A percentile compares a stretch with the other conserved stretches of the same genome.
phyloP scores from a whole-genome alignment of 2,113 vertebrate species.

The Sander vitreus region DNA sequence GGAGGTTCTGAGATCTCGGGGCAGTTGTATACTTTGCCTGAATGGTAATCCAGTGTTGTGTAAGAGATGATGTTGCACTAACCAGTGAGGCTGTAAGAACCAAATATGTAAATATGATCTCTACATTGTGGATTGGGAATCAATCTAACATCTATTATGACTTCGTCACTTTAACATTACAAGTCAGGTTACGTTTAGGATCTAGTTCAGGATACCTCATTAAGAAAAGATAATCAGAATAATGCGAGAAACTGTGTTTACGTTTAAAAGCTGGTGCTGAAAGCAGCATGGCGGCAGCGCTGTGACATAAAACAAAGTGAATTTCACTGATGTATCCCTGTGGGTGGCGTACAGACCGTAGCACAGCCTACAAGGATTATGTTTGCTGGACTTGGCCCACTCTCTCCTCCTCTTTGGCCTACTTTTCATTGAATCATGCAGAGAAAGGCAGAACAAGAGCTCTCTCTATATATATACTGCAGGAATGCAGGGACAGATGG shows the following conservation, averaged over 20 bases:
- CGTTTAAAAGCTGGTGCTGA: background rate
- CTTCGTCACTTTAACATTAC: background rate
- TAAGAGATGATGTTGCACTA: background rate
- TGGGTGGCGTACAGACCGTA: slow-evolving; percentile 70
- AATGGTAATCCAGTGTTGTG: background rate
- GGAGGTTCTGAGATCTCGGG: background rate
- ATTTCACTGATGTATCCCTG: slow-evolving; percentile 60
- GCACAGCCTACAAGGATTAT: slow-evolving; percentile 81
- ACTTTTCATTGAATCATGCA: slow-evolving; percentile 81
- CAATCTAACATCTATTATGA: background rate
- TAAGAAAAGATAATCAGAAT: background rate
- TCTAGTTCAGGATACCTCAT: background rate
- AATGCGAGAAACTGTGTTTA: background rate
- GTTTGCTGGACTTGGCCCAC: slow-evolving; percentile 79
- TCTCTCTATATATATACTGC: slow-evolving; percentile 16
- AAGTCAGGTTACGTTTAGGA: background rate
- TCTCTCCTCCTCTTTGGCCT: slow-evolving; percentile 79
- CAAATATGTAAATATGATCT: background rate
- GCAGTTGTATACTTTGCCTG: background rate
- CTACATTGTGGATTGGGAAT: background rate
- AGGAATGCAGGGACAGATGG: slow-evolving; percentile 75
- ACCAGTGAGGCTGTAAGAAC: background rate
- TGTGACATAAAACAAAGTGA: slow-evolving; percentile 59
- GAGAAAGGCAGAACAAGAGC: slow-evolving; percentile 55
- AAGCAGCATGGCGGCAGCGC: background rate